Percentiles rank a stretch among this genome's conserved stretches.
phyloP scores from a whole-genome alignment of 2,888 invertebrate species.

The Dendrolimus pini region DNA sequence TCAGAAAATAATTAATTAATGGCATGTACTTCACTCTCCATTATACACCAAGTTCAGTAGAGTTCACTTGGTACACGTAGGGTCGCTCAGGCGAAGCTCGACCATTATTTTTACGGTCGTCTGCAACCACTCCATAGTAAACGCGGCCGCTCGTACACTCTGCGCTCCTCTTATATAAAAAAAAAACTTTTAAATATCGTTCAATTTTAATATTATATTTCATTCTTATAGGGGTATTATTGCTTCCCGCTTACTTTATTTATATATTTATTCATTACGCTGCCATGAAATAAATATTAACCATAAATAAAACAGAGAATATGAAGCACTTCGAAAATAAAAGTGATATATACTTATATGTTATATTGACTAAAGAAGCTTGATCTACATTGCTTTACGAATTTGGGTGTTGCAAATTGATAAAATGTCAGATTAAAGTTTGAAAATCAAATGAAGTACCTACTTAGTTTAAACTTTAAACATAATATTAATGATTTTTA shows the following conservation, averaged over 20 bases:
- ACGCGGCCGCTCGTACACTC: conserved; percentile 15
- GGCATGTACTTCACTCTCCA: background rate
- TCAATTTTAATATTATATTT: conserved; percentile 12
- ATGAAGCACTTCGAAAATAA: too few relatives aligned
- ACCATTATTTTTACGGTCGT: conserved; percentile 71
- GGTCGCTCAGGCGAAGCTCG: conserved; percentile 32
- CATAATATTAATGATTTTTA: background rate
- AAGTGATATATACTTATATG: too few relatives aligned
- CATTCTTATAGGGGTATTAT: conserved; percentile 13
- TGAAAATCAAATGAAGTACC: too few relatives aligned
- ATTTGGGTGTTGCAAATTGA: too few relatives aligned
- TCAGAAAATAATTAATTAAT: background rate
- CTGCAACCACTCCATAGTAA: conserved; percentile 48
- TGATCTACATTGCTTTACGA: too few relatives aligned
- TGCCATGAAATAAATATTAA: too few relatives aligned
- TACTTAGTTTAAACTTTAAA: too few relatives aligned
- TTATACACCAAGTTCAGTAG: background rate
- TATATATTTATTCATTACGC: background rate
- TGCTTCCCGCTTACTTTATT: conserved; percentile 7
- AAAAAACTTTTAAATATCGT: background rate
- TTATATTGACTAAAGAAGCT: too few relatives aligned
- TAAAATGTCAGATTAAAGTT: too few relatives aligned
- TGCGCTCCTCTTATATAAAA: background rate
- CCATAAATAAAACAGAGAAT: too few relatives aligned
- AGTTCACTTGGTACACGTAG: background rate